Evolutionary conservation across 35 echinoderm and acorn worm genomes (phyloP).

Genomic region (Ophiothrix spiculata): DNA sequence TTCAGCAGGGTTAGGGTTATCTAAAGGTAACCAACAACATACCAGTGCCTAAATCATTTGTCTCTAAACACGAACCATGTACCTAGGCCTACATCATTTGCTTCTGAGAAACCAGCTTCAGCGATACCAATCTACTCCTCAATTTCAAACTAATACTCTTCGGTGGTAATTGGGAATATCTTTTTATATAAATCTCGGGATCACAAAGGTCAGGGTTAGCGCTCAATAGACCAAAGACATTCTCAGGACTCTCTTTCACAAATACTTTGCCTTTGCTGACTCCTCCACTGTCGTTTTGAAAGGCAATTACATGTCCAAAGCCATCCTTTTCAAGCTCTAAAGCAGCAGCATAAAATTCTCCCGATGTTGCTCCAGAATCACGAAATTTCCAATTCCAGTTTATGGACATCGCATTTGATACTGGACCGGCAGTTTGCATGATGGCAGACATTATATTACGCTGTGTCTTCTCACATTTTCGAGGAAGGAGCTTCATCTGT

Average conservation of each 20-base stretch:
- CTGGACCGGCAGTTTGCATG: background rate
- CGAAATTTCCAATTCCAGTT: background rate
- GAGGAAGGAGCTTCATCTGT: no score
- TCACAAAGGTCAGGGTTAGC: background rate
- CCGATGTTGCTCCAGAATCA: background rate
- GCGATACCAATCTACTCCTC: background rate
- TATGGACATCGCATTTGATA: background rate
- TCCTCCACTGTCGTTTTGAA: no score
- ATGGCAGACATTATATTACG: background rate
- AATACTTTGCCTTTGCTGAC: no score
- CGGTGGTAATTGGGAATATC: background rate
- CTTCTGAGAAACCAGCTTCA: background rate
- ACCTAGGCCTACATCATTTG: background rate
- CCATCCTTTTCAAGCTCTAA: background rate
- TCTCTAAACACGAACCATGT: no score
- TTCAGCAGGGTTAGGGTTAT: no score
- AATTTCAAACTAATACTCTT: background rate
- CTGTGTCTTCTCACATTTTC: no score
- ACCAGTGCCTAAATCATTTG: no score
- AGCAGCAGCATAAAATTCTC: background rate
- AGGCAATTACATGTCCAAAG: no score
- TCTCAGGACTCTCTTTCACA: background rate
- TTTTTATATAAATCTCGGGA: background rate
- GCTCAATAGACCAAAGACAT: background rate
- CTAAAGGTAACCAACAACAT: no score